These are phyloP conservation scores for Cremastobaeus sp. DNA, from an alignment of 2,888 invertebrate genomes.

Conservation along the genomic window DNA sequence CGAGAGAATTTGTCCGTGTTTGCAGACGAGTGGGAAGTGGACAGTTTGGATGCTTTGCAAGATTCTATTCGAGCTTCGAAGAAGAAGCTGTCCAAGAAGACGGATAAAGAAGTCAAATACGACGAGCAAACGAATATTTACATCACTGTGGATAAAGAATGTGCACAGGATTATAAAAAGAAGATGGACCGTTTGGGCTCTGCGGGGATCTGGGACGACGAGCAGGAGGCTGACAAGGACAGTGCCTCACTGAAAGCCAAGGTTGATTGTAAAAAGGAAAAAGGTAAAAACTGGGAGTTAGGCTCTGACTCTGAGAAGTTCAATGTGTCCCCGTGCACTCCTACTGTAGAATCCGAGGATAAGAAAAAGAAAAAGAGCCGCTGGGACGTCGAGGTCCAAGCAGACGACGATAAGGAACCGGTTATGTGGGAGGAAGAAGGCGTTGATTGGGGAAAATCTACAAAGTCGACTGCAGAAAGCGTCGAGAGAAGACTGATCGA, in stretches of 20 bases:
- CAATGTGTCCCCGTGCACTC: neutral
- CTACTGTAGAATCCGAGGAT: slow-evolving; percentile 12
- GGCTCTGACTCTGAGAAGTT: slow-evolving; percentile 22
- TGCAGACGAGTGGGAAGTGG: slow-evolving; percentile 76
- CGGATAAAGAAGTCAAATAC: slow-evolving; percentile 71
- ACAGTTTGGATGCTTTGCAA: slow-evolving; percentile 72
- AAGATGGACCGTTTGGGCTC: slow-evolving; percentile 67
- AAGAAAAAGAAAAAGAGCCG: slow-evolving; percentile 68
- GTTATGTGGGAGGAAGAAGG: slow-evolving; percentile 69
- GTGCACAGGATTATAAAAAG: slow-evolving; percentile 65
- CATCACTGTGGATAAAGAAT: slow-evolving; percentile 70
- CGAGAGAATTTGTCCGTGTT: slow-evolving; percentile 66
- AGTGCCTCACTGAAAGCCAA: slow-evolving; percentile 67
- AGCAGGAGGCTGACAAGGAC: slow-evolving; percentile 74
- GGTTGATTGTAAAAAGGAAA: slow-evolving; percentile 56
- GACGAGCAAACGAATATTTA: slow-evolving; percentile 75
- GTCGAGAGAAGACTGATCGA: slow-evolving; percentile 1
- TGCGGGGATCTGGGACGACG: slow-evolving; percentile 76
- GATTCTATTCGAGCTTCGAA: slow-evolving; percentile 52
- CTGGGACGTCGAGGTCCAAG: slow-evolving; percentile 72
- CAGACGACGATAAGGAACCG: slow-evolving; percentile 68
- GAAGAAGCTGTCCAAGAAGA: slow-evolving; percentile 63
- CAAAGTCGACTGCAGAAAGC: slow-evolving; percentile 1
- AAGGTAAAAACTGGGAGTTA: slow-evolving; percentile 25
- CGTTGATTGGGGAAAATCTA: slow-evolving; percentile 56